phyloP scores from a whole-genome alignment of 92 coral and sea anemone genomes.

The Phenganax marumi region DNA sequence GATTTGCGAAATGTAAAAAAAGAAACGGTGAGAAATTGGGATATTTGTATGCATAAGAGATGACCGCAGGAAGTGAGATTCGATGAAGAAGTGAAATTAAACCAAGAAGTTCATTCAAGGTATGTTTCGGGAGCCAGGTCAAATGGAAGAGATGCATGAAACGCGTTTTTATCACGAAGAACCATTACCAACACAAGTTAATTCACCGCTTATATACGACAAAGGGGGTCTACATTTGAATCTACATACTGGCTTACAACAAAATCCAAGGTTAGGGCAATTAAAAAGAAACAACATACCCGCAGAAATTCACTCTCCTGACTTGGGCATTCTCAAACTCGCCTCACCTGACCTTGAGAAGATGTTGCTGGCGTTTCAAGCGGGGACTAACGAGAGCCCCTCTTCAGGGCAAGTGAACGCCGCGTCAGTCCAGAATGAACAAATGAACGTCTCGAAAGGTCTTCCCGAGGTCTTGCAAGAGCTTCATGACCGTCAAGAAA shows the following conservation, averaged over 20 bases:
- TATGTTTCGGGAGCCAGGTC: slow-evolving; percentile 50
- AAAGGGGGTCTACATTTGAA: slow-evolving; percentile 78
- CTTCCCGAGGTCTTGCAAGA: slow-evolving; percentile 96
- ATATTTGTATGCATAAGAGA: neutral
- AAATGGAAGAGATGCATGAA: slow-evolving; percentile 91
- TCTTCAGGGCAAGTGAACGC: slow-evolving; percentile 59
- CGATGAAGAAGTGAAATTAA: neutral
- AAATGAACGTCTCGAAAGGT: slow-evolving; percentile 80
- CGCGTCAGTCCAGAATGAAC: slow-evolving; percentile 49
- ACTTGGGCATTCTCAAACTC: slow-evolving; percentile 92
- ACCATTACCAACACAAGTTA: slow-evolving; percentile 77
- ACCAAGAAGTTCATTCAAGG: neutral
- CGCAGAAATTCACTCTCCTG: slow-evolving; percentile 85
- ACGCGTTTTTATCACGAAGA: slow-evolving; percentile 97
- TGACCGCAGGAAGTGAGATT: too few species aligned
- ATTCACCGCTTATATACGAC: slow-evolving; percentile 90
- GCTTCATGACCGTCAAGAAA: slow-evolving; percentile 85
- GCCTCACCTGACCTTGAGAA: slow-evolving; percentile 98
- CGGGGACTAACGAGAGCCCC: slow-evolving; percentile 75
- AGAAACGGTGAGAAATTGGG: neutral
- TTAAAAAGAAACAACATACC: slow-evolving; percentile 88
- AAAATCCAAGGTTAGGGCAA: slow-evolving; percentile 78
- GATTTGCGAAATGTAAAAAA: neutral
- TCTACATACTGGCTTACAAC: slow-evolving; percentile 71
- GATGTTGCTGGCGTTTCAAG: slow-evolving; percentile 96